Conservation (phyloP, 2,888 invertebrate genomes). For the Crematogaster levior region DNA sequence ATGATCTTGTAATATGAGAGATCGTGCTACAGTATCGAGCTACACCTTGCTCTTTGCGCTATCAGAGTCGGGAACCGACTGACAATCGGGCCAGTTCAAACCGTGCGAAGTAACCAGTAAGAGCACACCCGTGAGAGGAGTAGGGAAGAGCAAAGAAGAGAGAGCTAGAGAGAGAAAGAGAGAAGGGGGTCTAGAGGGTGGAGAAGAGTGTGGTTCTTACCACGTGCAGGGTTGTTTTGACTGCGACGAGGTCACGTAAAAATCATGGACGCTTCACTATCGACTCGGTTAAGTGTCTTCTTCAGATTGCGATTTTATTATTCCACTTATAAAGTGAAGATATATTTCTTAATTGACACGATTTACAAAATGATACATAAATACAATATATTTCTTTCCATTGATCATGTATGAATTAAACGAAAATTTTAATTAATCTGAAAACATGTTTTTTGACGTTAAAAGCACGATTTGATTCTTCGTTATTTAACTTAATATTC, state of each 20-base stretch:
- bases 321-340: neutral
- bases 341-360: neutral
- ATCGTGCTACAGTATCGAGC: constrained; percentile 21
- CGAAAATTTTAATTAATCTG: neutral
- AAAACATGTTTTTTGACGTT: neutral
- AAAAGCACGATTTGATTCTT: neutral
- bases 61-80: constrained; percentile 79
- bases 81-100: constrained; percentile 81
- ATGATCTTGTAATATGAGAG: neutral
- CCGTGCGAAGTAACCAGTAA: constrained; percentile 78
- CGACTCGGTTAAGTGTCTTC: neutral
- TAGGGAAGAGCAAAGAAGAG: constrained; percentile 52
- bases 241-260: neutral
- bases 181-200: constrained; percentile 37
- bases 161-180: constrained; percentile 28
- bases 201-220: constrained; percentile 49
- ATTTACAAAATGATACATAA: neutral
- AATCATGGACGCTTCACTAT: constrained; percentile 1
- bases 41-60: constrained; percentile 68
- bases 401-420: neutral
- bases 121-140: constrained; percentile 52
- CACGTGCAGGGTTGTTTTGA: constrained; percentile 68
- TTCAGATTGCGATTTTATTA: neutral
- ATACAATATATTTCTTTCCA: neutral
- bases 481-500: neutral